Conservation (phyloP, 2,888 invertebrate species). For the Pandemis heparana region DNA sequence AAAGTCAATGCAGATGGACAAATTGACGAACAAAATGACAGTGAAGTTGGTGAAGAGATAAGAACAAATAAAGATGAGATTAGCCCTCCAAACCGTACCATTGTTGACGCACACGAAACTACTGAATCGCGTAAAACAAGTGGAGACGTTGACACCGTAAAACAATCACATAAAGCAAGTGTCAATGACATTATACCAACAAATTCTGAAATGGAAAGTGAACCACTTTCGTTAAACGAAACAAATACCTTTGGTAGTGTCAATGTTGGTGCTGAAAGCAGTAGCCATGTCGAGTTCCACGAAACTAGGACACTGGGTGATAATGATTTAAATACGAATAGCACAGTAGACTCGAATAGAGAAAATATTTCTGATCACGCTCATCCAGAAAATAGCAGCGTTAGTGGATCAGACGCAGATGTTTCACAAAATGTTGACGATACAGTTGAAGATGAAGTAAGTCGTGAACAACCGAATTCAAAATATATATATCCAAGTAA, state of each 20-base stretch:
- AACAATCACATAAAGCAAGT: not conserved
- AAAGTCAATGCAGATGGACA: not conserved
- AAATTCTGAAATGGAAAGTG: not conserved
- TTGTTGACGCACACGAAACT: not conserved
- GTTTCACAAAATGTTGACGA: not conserved
- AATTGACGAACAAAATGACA: not conserved
- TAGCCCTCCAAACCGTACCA: too few relatives aligned
- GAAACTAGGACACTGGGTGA: not conserved
- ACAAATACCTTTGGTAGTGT: not conserved
- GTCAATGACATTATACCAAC: not conserved
- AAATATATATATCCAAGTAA: not conserved
- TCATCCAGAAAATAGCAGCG: not conserved
- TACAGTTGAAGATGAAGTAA: not conserved
- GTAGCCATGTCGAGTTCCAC: not conserved
- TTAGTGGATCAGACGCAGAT: not conserved
- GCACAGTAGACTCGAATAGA: not conserved
- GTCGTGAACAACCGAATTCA: not conserved
- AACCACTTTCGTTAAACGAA: not conserved
- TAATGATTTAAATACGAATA: not conserved
- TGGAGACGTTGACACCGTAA: not conserved
- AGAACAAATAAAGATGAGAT: not conserved
- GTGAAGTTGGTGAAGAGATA: not conserved
- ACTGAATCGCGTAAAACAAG: not conserved
- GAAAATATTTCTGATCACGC: not conserved
- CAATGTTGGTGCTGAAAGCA: not conserved